Conservation (phyloP, 2,888 invertebrate genomes). For the Tipula unca region DNA sequence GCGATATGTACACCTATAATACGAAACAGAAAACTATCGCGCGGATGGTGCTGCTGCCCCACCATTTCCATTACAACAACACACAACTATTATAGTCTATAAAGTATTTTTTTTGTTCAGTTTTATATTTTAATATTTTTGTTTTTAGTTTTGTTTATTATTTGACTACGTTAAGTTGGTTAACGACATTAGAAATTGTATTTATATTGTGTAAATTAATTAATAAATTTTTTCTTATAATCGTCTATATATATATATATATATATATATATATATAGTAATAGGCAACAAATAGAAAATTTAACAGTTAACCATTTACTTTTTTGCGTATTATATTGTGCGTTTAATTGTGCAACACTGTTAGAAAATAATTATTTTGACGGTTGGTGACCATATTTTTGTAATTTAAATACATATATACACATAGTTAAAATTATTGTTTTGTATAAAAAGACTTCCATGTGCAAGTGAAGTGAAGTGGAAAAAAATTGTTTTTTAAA, state of each 20-base stretch:
- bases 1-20: too few relatives aligned
- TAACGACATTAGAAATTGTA: background rate
- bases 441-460: background rate
- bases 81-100: background rate
- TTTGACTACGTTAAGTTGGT: background rate
- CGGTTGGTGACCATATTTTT: background rate
- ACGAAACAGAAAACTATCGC: background rate
- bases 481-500: background rate
- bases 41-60: background rate
- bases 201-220: background rate
- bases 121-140: background rate
- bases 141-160: background rate
- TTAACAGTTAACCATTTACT: background rate
- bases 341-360: background rate
- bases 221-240: background rate
- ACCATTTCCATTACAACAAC: background rate
- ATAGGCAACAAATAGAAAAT: background rate
- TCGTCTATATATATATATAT: background rate
- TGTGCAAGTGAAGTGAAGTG: background rate
- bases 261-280: background rate
- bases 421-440: background rate
- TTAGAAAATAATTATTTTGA: background rate
- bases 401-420: background rate
- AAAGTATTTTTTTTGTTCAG: background rate
- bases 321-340: background rate